Base-by-base conservation (phyloP, 2,888 invertebrate genomes). In the Polyommatus icarus region DNA sequence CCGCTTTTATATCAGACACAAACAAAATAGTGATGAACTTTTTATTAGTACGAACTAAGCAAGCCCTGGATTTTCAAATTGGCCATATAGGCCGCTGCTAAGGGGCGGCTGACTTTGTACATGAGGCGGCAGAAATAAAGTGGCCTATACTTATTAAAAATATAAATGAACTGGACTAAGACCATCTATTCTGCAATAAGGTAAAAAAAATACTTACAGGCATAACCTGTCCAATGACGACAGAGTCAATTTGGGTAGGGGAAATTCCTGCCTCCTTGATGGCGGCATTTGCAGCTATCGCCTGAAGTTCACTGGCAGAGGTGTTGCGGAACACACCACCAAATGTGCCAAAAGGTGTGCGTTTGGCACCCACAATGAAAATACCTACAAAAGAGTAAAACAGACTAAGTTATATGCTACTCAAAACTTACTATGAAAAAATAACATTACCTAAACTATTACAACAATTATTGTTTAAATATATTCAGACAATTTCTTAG, bases 291-390 rank as follows among this genome's bases (percentile, higher is more conserved):
- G 96, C 95, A 0, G 98, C 98, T 15, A 96, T 91, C 24, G 97
- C 97, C 88, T 98, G 98, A 80, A 99, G 93, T 79, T 98, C 97
- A 0, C 96, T 96, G 32, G 96, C 95, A 61, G 95, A 95, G 10
- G 96, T 96, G 87, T 97, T 97, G 50, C 95, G 95, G 86, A 98
- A 96, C 84, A 96, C 95, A 0, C 98, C 98, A 4, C 99, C 99
- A 91, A 97, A 99, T 0, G 99, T 97, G 77, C 99, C 99, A 92
- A 99, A 99, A 3, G 99, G 97, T 0, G 99, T 99, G 81, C 99
- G 96, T 92, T 99, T 99, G 20, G 99, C 99, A 83, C 98, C 98
- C 80, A 99, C 98, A 87, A 98, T 97, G 88, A 97, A 98, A 81
- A 98, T 95, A 85, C 98, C 98, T 98, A 84, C 50, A 57, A 24